Percentiles rank a stretch among this genome's conserved stretches.
These are phyloP conservation scores for Elephantulus edwardii DNA, from an alignment of 2,113 vertebrate species.

Conservation along the genomic window DNA sequence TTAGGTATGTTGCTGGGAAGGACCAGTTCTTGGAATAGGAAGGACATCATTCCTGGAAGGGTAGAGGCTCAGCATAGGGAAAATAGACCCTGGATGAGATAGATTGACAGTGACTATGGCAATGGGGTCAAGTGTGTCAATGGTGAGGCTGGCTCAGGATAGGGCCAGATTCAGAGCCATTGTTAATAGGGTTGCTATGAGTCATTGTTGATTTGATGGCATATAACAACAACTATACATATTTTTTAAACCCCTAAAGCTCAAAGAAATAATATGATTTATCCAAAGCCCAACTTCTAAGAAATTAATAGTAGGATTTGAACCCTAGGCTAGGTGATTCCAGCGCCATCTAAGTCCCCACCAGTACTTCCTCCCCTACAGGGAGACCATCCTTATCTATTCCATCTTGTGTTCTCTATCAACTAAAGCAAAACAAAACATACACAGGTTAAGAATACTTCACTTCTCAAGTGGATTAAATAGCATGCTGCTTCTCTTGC, in stretches of 20 bases:
- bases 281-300: background rate
- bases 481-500: background rate
- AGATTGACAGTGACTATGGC: no score
- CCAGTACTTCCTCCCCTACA: accelerated
- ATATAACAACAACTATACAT: background rate
- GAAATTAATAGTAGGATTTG: background rate
- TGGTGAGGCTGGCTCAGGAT: no score
- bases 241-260: background rate
- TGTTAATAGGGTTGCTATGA: no score
- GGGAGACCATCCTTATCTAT: accelerated
- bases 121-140: no score
- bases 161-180: no score
- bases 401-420: background rate
- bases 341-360: background rate
- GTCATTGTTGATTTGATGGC: no score
- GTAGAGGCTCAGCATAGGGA: no score
- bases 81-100: no score
- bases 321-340: background rate
- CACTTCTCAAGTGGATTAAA: background rate
- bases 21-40: no score
- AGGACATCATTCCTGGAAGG: no score
- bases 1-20: no score
- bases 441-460: background rate
- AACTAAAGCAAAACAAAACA: background rate
- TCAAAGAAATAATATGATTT: background rate